Evolutionary conservation across 2,797 vertebrate species (phyloP).

Genomic region (Chelon labrosus): DNA sequence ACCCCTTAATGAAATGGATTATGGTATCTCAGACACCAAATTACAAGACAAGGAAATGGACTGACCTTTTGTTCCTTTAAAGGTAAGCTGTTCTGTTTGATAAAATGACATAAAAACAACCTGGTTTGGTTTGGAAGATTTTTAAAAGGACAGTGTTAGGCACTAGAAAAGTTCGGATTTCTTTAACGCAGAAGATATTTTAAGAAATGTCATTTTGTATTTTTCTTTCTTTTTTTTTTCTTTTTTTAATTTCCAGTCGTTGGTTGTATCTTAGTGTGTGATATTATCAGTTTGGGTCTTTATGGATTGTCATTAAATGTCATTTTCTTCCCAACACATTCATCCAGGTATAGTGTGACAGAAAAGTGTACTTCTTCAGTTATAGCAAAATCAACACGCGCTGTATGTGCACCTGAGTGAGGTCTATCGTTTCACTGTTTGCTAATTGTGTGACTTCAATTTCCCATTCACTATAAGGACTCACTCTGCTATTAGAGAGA

Average conservation of each 20-base stretch:
- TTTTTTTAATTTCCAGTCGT: constrained; percentile 48
- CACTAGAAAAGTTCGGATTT: constrained; percentile 53
- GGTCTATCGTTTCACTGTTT: constrained; percentile 62
- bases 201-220: constrained; percentile 56
- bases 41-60: constrained; percentile 63
- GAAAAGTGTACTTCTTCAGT: constrained; percentile 61
- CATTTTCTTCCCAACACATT: constrained; percentile 43
- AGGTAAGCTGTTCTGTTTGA: constrained; percentile 75
- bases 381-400: constrained; percentile 55
- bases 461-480: constrained; percentile 45
- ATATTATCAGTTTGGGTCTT: constrained; percentile 63
- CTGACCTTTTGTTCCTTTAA: constrained; percentile 71
- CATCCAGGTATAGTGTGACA: constrained; percentile 60
- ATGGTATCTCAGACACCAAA: constrained; percentile 58
- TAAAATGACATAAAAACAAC: constrained; percentile 46
- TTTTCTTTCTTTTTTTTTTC: neutral
- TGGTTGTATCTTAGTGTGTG: constrained; percentile 69
- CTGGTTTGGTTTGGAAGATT: constrained; percentile 52
- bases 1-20: constrained; percentile 65
- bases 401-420: constrained; percentile 66
- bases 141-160: constrained; percentile 51
- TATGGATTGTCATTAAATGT: constrained; percentile 74
- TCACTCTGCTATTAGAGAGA: constrained; percentile 48
- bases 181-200: constrained; percentile 52
- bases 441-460: constrained; percentile 56